A percentile compares a stretch with the other conserved stretches of the same genome.
Evolutionary conservation across 2,797 vertebrate genomes (phyloP).

Genomic region (Kryptopterus vitreolus): DNA sequence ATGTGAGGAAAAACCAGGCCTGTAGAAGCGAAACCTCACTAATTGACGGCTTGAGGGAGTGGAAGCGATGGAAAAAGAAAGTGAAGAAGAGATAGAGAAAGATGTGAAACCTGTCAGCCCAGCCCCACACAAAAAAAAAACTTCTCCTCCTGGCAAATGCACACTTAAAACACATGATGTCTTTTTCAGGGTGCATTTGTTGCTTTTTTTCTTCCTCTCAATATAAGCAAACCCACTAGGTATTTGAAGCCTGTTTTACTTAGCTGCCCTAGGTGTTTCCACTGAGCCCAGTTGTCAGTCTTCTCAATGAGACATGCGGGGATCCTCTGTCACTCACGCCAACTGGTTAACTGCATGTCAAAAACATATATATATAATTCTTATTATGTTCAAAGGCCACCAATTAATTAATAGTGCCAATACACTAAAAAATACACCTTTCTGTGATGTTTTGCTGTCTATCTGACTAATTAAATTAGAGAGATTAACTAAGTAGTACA

Average conservation of each 20-base stretch:
- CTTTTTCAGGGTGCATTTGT: slow-evolving; percentile 44
- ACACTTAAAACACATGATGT: slow-evolving; percentile 49
- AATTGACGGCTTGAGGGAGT: slow-evolving; percentile 77
- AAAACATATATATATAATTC: slow-evolving; percentile 58
- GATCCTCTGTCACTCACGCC: slow-evolving; percentile 35
- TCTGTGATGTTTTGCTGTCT: slow-evolving; percentile 9
- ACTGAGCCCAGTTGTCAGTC: slow-evolving; percentile 35
- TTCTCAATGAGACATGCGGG: slow-evolving; percentile 33
- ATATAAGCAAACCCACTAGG: slow-evolving; percentile 50
- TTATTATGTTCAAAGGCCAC: slow-evolving; percentile 68
- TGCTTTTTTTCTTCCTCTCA: slow-evolving; percentile 31
- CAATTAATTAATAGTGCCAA: slow-evolving; percentile 74
- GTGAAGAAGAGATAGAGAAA: slow-evolving; percentile 48
- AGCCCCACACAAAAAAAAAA: slow-evolving; percentile 50
- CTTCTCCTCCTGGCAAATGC: slow-evolving; percentile 52
- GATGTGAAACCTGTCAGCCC: slow-evolving; percentile 53
- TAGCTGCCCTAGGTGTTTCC: slow-evolving; percentile 34
- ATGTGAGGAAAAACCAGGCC: slow-evolving; percentile 69
- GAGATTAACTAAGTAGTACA: not conserved
- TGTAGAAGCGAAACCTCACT: slow-evolving; percentile 68
- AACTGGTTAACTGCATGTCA: slow-evolving; percentile 27
- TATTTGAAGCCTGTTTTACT: slow-evolving; percentile 52
- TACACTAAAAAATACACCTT: slow-evolving; percentile 59
- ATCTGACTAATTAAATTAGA: not conserved
- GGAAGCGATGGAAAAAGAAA: slow-evolving; percentile 59